Evolutionary conservation across 2,888 invertebrate genomes (phyloP), one percentile per base, ranked within the genome.

Genomic region (Spatulosminthurus flaviceps): DNA sequence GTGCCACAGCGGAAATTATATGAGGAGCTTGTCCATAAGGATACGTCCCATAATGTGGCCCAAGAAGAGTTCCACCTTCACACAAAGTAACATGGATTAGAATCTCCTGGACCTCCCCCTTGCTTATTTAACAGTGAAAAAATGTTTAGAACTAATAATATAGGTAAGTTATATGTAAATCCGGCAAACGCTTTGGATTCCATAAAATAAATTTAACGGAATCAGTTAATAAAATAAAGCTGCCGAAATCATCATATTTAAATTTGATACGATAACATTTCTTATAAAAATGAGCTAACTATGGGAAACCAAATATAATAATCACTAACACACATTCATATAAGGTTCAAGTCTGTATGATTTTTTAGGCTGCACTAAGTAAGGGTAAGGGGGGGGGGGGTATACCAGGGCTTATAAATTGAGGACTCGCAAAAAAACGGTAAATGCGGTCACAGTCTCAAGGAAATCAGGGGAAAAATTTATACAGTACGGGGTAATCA

Each of bases 1-100:
- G 86, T 21, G 87, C 84, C 29, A 87, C 86, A 11, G 87, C 84
- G 9, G 87, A 86, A 16, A 87, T 83, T 22, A 86, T 85, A 77
- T 86, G 86, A 21, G 86, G 86, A 41, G 86, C 81, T 79, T 86
- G 87, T 22, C 85, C 86, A 71, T 86, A 87, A 19, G 87, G 86
- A 78, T 86, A 87, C 13, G 86, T 81, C 66, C 86, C 86, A 78
- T 86, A 87, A 1, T 86, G 85, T 22, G 81, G 81, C 13, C 83
- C 85, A 29, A 87, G 76, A 79, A 86, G 81, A 24, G 86, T 86
- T 78, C 86, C 86, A 70, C 86, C 86, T 86, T 79, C 13, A 79
- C 70, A 77, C 42, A 74, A 70, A 42, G 26, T 34, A 72, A 21
- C 43, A 74, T 2, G 5, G 5, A n/a, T 51, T 51, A 51, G n/a